Conservation (phyloP, 2,113 vertebrate species). For the Herpailurus yagouaroundi region DNA sequence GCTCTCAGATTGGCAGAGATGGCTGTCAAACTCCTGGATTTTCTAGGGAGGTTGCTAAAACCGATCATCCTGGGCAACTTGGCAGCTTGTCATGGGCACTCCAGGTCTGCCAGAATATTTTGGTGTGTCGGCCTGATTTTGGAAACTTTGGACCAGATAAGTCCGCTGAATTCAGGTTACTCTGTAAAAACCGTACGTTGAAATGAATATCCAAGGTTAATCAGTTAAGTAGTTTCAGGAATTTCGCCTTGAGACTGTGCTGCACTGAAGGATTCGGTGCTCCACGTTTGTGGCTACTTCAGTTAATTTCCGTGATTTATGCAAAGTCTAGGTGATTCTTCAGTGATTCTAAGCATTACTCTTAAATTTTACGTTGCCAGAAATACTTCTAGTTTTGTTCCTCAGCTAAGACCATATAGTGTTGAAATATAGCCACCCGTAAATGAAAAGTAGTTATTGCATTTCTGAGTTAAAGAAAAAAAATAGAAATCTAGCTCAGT, state of each 20-base stretch:
- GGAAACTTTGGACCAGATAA: background rate
- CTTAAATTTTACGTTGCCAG: background rate
- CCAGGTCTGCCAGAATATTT: background rate
- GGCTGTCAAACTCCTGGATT: background rate
- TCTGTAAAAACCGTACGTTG: background rate
- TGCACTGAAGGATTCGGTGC: background rate
- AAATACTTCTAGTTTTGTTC: background rate
- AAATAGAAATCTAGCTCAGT: background rate
- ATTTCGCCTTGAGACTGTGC: background rate
- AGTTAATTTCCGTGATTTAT: constrained; percentile 26
- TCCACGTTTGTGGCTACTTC: background rate
- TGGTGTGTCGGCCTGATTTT: background rate
- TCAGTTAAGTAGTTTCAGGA: constrained; percentile 1
- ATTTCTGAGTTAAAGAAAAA: background rate
- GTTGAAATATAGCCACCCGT: background rate
- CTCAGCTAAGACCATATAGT: background rate
- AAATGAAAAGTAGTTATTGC: background rate
- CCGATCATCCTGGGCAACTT: background rate
- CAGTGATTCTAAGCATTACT: background rate
- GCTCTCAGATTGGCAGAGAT: background rate
- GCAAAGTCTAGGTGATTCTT: background rate
- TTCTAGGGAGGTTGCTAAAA: background rate
- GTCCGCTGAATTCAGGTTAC: background rate
- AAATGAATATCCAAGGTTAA: background rate
- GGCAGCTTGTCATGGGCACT: background rate